Conservation (phyloP, 2,797 vertebrate genomes). For the Darevskia nairensis region DNA sequence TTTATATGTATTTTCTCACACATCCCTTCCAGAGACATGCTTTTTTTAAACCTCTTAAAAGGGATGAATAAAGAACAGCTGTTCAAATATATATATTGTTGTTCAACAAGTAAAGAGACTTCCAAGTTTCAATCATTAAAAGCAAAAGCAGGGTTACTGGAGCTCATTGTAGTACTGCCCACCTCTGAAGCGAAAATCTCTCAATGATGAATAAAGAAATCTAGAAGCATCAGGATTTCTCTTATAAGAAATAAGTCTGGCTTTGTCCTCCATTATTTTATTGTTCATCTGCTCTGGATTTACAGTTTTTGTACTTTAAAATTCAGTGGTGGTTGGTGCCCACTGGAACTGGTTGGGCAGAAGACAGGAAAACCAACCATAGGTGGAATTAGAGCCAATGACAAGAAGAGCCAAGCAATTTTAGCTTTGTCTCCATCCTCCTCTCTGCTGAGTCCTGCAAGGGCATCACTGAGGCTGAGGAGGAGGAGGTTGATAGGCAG, state of each 20-base stretch:
- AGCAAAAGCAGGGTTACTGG: not conserved
- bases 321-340: too few species aligned
- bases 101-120: slow-evolving; percentile 49
- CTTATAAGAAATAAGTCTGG: slow-evolving; percentile 3
- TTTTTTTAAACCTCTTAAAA: slow-evolving; percentile 51
- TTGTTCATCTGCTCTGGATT: not conserved
- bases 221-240: not conserved
- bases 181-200: slow-evolving; percentile 4
- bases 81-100: slow-evolving; percentile 65
- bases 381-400: too few species aligned
- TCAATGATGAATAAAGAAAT: not conserved
- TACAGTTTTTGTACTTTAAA: too few species aligned
- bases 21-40: slow-evolving; percentile 46
- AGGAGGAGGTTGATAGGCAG: too few species aligned
- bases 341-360: too few species aligned
- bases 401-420: too few species aligned
- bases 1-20: slow-evolving; percentile 44
- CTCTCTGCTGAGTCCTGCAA: too few species aligned
- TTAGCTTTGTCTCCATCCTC: too few species aligned
- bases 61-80: slow-evolving; percentile 65
- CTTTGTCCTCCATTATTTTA: not conserved
- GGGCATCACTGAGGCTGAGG: too few species aligned
- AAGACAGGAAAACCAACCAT: too few species aligned
- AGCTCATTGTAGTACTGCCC: not conserved
- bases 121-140: slow-evolving; percentile 37